These are phyloP conservation scores for Pristis pectinata DNA, from an alignment of 2,797 vertebrate species.

Conservation along the genomic window DNA sequence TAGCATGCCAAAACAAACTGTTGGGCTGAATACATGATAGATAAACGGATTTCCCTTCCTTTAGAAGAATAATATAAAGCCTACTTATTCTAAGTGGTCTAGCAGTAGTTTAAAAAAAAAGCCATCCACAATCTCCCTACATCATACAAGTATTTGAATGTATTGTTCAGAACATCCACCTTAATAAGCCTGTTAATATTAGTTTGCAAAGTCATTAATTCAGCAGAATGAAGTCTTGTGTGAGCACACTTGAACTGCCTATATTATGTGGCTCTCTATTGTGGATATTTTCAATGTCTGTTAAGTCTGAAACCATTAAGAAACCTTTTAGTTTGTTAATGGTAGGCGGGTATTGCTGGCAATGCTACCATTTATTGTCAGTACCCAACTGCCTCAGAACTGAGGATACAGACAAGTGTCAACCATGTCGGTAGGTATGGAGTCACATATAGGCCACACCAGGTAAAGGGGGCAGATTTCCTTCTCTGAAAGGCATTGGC, in stretches of 20 bases:
- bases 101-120: background rate
- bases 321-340: too few species aligned
- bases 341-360: too few species aligned
- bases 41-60: background rate
- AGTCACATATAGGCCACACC: too few species aligned
- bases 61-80: background rate
- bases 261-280: background rate
- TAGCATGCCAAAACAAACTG: background rate
- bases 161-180: background rate
- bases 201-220: conserved; percentile 11
- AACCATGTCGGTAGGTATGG: too few species aligned
- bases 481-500: too few species aligned
- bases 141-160: background rate
- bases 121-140: background rate
- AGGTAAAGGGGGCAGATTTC: too few species aligned
- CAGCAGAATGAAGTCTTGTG: background rate
- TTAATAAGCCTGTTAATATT: conserved; percentile 23
- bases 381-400: too few species aligned
- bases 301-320: background rate
- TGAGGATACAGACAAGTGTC: too few species aligned
- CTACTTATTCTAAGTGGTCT: background rate
- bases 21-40: background rate
- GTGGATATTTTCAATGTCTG: background rate
- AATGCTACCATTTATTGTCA: too few species aligned
- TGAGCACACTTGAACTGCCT: background rate